A percentile compares a stretch with the other conserved stretches of the same genome.
phyloP scores from a whole-genome alignment of 1,140 invertebrate species.

The Leptoteleia sp. region DNA sequence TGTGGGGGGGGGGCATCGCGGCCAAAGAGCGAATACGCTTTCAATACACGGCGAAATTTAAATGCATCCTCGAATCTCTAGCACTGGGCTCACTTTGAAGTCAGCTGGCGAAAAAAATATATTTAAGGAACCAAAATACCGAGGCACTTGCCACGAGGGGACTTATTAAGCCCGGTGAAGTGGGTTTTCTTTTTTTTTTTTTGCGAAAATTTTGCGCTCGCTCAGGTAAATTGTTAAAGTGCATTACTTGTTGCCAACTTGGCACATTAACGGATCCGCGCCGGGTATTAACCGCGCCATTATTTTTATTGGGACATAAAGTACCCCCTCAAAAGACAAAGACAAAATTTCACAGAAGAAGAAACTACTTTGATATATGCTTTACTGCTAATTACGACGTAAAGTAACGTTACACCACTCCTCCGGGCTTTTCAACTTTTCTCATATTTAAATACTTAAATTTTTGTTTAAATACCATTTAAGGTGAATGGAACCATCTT shows the following conservation, averaged over 20 bases:
- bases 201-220: slow-evolving; percentile 27
- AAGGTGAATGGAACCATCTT: no score
- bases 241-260: slow-evolving; percentile 26
- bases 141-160: slow-evolving; percentile 12
- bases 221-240: slow-evolving; percentile 39
- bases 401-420: background rate
- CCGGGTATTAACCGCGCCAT: slow-evolving; percentile 22
- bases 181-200: no score
- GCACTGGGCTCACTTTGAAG: slow-evolving; percentile 19
- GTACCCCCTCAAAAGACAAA: background rate
- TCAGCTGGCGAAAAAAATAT: slow-evolving; percentile 18
- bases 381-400: slow-evolving; percentile 7
- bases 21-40: slow-evolving; percentile 8
- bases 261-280: slow-evolving; percentile 25
- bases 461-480: no score
- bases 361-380: slow-evolving; percentile 2
- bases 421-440: background rate
- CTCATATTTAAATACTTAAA: no score
- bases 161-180: slow-evolving; percentile 30
- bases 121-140: slow-evolving; percentile 33
- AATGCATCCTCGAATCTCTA: slow-evolving; percentile 37
- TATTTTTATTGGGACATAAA: slow-evolving; percentile 35
- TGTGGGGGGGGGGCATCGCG: background rate
- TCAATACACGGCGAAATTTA: slow-evolving; percentile 23
- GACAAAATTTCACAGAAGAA: slow-evolving; percentile 10